Evolutionary conservation across 2,888 invertebrate species (phyloP), one percentile per base, ranked within the genome.

Genomic region (Acanthosepion pharaonis): DNA sequence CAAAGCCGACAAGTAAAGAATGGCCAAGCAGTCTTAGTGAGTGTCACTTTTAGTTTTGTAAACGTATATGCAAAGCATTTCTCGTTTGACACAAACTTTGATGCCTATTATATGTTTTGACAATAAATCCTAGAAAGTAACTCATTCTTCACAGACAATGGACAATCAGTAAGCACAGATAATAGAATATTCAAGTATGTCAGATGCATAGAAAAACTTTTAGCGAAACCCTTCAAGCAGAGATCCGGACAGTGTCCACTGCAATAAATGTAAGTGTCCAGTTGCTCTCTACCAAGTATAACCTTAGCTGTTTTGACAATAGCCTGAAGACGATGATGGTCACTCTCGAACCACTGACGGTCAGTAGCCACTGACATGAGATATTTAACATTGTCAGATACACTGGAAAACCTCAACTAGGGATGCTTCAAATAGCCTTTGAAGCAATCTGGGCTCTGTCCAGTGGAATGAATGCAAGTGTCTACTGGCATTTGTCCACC

Each of bases 261-360:
- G 78, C 78, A n/a, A 78, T 78, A 33, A 78, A 78, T 33, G n/a
- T 78, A 78, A 78, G 78, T 78, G 78, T 78, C 78, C 78, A 78
- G 78, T 78, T 78, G 78, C 78, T 78, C 33, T 78, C 78, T 78
- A n/a, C 78, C 78, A 1, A 78, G 78, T 33, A 5, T n/a, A 78
- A 78, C 78, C 78, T 78, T 78, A 78, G 78, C 78, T 33, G n/a
- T 78, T 78, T 78, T 78, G 78, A 78, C 78, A 78, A 78, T 78
- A 9, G n/a, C n/a, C 78, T 18, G n/a, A 78, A 78, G 78, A 78
- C n/a, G n/a, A 78, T 33, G 78, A 78, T 78, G 78, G 78, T 78
- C 78, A 78, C n/a, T 78, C 78, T 78, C 78, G n/a, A 33, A n/a
- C 78, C n/a, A 78, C 78, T 78, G 78, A 78, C 33, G 78, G 78